phyloP scores from a whole-genome alignment of 2,113 vertebrate species.

The Lepisosteus oculatus region DNA sequence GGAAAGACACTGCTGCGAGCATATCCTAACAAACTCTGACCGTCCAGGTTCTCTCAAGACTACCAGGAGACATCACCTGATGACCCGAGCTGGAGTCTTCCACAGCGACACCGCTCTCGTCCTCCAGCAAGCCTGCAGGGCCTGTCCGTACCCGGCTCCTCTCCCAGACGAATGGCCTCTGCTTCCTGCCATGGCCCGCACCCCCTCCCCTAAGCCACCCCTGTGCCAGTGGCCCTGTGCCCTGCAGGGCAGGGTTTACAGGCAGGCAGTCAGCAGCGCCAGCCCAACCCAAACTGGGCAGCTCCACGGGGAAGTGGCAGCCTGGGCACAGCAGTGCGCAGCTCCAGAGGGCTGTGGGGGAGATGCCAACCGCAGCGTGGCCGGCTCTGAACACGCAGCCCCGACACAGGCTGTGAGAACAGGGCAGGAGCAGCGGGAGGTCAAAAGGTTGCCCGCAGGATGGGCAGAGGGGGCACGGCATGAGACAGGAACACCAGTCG shows the following conservation, averaged over 20 bases:
- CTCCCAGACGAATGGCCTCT: neutral
- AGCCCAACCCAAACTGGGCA: conserved; percentile 56
- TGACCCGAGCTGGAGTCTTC: neutral
- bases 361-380: neutral
- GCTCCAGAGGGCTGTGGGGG: neutral
- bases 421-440: conserved; percentile 53
- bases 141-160: neutral
- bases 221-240: too few relatives aligned
- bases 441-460: conserved; percentile 38
- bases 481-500: conserved; percentile 6
- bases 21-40: too few relatives aligned
- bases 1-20: too few relatives aligned
- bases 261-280: conserved; percentile 52
- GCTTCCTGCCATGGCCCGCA: neutral
- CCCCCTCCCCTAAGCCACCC: neutral
- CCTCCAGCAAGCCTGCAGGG: neutral
- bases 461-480: conserved; percentile 37
- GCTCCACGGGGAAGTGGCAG: conserved; percentile 52
- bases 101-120: neutral
- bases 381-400: conserved; percentile 39
- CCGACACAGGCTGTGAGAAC: conserved; percentile 56
- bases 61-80: too few relatives aligned
- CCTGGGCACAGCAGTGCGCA: conserved; percentile 40
- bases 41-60: too few relatives aligned
- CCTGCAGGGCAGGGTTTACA: conserved; percentile 37